Conservation (phyloP, 2,797 vertebrate species). For the Meda fulgida region DNA sequence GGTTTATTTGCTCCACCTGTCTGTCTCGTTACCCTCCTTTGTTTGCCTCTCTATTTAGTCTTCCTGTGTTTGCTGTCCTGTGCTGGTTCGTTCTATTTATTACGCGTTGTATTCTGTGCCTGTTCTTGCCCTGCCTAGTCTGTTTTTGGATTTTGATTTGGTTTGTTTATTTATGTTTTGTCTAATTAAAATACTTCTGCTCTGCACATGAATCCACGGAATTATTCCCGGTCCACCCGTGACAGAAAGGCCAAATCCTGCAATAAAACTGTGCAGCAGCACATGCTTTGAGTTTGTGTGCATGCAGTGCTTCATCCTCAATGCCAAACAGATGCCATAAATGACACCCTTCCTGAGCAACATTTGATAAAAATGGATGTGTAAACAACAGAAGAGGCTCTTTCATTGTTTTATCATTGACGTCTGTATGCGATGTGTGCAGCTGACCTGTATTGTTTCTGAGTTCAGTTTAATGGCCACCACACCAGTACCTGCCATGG, state of each 20-base stretch:
- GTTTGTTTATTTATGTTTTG: too few relatives aligned
- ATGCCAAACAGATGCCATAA: conserved; percentile 1
- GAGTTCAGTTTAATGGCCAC: neutral
- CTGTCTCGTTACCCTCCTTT: too few relatives aligned
- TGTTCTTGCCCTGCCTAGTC: too few relatives aligned
- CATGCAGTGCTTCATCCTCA: neutral
- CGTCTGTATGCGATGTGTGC: neutral
- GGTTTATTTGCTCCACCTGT: too few relatives aligned
- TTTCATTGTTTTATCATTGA: neutral
- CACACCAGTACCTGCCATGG: conserved; percentile 36
- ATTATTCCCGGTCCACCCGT: too few relatives aligned
- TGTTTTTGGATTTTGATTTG: too few relatives aligned
- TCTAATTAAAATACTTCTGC: too few relatives aligned
- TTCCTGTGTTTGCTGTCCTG: too few relatives aligned
- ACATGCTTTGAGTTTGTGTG: conserved; percentile 11
- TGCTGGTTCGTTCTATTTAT: too few relatives aligned
- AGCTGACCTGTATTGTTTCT: neutral
- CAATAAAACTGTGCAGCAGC: neutral
- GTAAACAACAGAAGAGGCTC: neutral
- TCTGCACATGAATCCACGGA: too few relatives aligned
- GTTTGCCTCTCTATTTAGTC: too few relatives aligned
- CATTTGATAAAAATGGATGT: neutral
- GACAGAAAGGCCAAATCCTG: conserved; percentile 2
- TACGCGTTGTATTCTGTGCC: too few relatives aligned
- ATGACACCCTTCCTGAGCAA: neutral